Percentiles rank a stretch among this genome's conserved stretches.
phyloP scores from a whole-genome alignment of 1,140 invertebrate genomes.

The Pristionchus pacificus region DNA sequence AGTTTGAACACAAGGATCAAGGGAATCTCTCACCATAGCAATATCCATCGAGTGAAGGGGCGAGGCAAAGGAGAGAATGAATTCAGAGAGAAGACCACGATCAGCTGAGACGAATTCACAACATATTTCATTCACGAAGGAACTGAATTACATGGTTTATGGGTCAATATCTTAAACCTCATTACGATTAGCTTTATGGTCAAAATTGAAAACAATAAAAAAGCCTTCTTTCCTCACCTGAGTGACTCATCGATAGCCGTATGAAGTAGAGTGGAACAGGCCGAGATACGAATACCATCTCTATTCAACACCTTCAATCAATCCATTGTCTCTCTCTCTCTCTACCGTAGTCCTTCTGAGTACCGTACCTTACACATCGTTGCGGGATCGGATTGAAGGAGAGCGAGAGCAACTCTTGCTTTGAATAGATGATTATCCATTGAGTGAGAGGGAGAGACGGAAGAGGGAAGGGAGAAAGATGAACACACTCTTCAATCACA shows the following conservation, averaged over 20 bases:
- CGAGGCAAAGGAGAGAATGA: not conserved
- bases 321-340: no score
- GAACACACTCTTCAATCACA: slow-evolving; percentile 1
- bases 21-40: slow-evolving; percentile 7
- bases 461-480: not conserved
- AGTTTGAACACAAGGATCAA: no score
- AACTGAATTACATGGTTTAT: not conserved
- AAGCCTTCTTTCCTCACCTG: slow-evolving; percentile 13
- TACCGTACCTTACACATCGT: slow-evolving; percentile 8
- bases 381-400: slow-evolving; percentile 11
- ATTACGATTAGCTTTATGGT: not conserved
- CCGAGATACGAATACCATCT: slow-evolving; percentile 10
- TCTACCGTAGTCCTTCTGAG: no score
- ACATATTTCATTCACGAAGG: not conserved
- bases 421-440: not conserved
- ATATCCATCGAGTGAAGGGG: slow-evolving; percentile 11
- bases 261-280: slow-evolving; percentile 6
- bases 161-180: not conserved
- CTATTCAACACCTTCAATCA: not conserved
- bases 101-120: slow-evolving; percentile 6
- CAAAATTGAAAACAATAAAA: slow-evolving; percentile 1
- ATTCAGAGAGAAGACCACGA: not conserved
- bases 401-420: slow-evolving; percentile 17
- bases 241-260: slow-evolving; percentile 10
- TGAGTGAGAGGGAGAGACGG: not conserved